A percentile compares a stretch with the other conserved stretches of the same genome.
Evolutionary conservation across 2,113 vertebrate genomes (phyloP).

Genomic region (Forbesichthys agassizii): DNA sequence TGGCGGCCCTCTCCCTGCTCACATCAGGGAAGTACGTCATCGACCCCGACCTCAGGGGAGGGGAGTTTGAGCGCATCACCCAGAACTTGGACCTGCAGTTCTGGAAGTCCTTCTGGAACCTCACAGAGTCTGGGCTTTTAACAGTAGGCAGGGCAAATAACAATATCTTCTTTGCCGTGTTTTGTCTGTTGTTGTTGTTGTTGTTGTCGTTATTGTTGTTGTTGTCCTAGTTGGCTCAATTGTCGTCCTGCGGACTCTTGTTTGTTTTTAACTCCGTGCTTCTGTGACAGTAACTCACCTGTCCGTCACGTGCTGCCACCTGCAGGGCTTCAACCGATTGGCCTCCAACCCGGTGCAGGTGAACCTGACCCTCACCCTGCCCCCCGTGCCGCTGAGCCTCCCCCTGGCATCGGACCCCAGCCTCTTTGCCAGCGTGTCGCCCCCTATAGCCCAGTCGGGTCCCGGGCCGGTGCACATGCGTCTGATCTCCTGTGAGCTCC

Average conservation of each 20-base stretch:
- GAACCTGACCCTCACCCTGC: conserved; percentile 81
- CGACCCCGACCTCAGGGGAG: conserved; percentile 85
- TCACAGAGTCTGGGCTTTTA: conserved; percentile 86
- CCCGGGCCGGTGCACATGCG: conserved; percentile 82
- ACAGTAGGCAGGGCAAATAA: conserved; percentile 71
- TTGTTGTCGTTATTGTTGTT: not conserved
- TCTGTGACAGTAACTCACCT: not conserved
- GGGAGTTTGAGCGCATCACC: conserved; percentile 86
- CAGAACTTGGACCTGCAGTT: conserved; percentile 90
- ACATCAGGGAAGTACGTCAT: conserved; percentile 87
- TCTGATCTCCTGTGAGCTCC: conserved; percentile 84
- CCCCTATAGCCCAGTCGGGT: conserved; percentile 85
- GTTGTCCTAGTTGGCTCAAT: not conserved
- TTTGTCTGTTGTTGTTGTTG: not conserved
- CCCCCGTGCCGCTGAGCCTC: conserved; percentile 77
- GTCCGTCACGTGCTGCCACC: not conserved
- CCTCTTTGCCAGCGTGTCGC: conserved; percentile 74
- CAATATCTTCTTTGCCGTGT: not conserved
- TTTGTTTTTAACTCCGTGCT: not conserved
- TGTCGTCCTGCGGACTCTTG: not conserved
- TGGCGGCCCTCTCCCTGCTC: conserved; percentile 86
- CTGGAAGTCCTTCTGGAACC: conserved; percentile 93
- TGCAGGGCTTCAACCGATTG: conserved; percentile 83
- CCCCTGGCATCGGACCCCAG: conserved; percentile 80
- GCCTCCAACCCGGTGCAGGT: conserved; percentile 79